Evolutionary conservation across 2,888 invertebrate genomes (phyloP), one percentile per base, ranked within the genome.

Genomic region (Lymantria monacha): DNA sequence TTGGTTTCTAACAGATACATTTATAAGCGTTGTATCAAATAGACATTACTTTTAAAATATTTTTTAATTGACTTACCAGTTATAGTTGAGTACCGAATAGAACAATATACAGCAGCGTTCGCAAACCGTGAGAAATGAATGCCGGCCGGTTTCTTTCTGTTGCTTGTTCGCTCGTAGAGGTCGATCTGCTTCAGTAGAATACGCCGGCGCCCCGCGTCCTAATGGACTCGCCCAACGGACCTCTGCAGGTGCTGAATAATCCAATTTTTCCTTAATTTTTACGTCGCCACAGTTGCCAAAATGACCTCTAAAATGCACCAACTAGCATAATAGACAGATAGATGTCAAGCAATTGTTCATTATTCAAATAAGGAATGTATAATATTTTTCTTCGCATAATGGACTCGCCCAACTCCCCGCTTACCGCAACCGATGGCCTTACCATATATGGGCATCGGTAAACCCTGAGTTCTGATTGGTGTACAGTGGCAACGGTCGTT

Each of bases 401-500:
- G 77, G 84, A 85, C 83, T 86, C 85, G 91, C 88, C 90, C 84
- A 59, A 88, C 85, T 91, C 87, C 82, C 79, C 83, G 79, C 83
- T 84, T 76, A 70, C 72, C 75, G 76, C 81, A 83, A 92, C 91
- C 92, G 93, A 91, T 93, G 92, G 93, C 92, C 92, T 94, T 93
- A 94, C 95, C 95, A 94, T 95, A 95, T 95, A 95, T 94, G 95
- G 95, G 93, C 94, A 95, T 95, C 93, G 93, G 94, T 93, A 93
- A 93, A 93, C 91, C 80, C 87, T 78, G 92, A 75, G 70, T 79
- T 86, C 83, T 90, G 92, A 95, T 95, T 95, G 95, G 95, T 89
- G 61, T 76, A 87, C 80, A 69, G 69, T 62, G 69, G 72, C 85
- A 87, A 91, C 92, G 91, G 91, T 91, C 85, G 79, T 83, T 81